phyloP scores from a whole-genome alignment of 1,140 invertebrate species.

The Kradibia gibbosae region DNA sequence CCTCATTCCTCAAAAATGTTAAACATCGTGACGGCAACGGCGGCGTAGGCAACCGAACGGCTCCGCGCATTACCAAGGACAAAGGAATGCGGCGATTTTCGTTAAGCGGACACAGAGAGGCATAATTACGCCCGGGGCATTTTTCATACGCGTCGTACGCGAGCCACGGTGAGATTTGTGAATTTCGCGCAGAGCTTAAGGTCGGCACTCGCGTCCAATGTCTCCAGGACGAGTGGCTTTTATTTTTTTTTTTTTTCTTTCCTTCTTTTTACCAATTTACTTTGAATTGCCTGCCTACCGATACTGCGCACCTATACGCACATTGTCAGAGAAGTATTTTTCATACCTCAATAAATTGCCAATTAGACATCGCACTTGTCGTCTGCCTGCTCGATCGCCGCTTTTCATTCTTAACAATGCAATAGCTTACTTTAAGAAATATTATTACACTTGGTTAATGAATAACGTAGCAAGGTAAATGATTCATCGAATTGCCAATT shows the following conservation, averaged over 20 bases:
- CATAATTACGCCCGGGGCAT: conserved; percentile 33
- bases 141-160: conserved; percentile 16
- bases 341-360: no score
- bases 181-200: no score
- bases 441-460: not conserved
- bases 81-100: conserved; percentile 42
- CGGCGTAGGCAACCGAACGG: not conserved
- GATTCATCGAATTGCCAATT: not conserved
- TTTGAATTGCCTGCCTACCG: no score
- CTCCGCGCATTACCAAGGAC: conserved; percentile 10
- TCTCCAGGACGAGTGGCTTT: no score
- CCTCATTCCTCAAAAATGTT: conserved; percentile 46
- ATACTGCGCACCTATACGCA: no score
- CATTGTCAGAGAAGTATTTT: no score
- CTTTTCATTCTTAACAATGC: not conserved
- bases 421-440: not conserved
- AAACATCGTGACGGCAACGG: conserved; percentile 9
- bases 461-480: not conserved
- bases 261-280: no score
- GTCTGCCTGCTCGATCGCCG: no score
- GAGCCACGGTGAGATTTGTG: not conserved
- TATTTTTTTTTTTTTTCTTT: no score
- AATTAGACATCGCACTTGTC: no score
- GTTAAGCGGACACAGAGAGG: conserved; percentile 42
- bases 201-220: no score